phyloP scores from a whole-genome alignment of 2,888 invertebrate species.

The Allolobophora icterica region DNA sequence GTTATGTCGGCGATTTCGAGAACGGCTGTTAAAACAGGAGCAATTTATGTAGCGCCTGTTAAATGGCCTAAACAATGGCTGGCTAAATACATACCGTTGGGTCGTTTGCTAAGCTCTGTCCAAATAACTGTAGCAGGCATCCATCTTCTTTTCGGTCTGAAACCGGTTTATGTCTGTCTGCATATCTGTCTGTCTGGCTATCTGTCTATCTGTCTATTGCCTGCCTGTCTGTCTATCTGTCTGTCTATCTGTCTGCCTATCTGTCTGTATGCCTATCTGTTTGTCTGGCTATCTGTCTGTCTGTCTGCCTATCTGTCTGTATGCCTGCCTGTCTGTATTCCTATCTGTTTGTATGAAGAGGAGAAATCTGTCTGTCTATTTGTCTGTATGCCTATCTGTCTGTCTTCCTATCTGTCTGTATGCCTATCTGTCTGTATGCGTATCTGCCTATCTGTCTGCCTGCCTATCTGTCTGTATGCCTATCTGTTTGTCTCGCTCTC shows the following conservation, averaged over 20 bases:
- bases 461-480: not conserved
- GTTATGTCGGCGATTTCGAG: constrained; percentile 3
- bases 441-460: not conserved
- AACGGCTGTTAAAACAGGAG: not conserved
- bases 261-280: too few relatives aligned
- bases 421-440: not conserved
- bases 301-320: too few relatives aligned
- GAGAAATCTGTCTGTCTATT: not conserved
- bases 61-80: not conserved
- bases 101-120: not conserved
- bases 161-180: not conserved
- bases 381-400: not conserved
- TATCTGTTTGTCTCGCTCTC: not conserved
- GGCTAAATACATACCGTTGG: not conserved
- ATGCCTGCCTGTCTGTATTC: not conserved
- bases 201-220: too few relatives aligned
- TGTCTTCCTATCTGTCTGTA: not conserved
- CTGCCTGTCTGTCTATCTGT: too few relatives aligned
- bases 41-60: constrained; percentile 21
- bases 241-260: too few relatives aligned
- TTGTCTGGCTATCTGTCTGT: too few relatives aligned
- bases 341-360: not conserved
- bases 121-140: not conserved
- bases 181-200: too few relatives aligned
- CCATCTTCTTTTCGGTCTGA: not conserved